Percentiles rank a stretch among this genome's conserved stretches.
Conservation (phyloP, 30 jellyfish, hydroid and myxozoan genomes). For the Nemopilema nomurai region DNA sequence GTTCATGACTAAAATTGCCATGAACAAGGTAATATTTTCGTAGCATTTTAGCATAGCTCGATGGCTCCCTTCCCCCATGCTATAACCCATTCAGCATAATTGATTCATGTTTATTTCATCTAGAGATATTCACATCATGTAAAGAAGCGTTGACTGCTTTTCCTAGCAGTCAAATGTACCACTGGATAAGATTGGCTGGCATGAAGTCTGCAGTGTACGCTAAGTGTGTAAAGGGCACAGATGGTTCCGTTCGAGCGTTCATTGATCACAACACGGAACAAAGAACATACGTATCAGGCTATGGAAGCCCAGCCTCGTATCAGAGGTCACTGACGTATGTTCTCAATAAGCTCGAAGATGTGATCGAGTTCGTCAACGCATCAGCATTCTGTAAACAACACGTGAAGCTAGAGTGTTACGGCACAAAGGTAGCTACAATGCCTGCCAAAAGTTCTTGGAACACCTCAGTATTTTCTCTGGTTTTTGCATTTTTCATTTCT, state of each 20-base stretch:
- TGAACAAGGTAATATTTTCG: too few species aligned
- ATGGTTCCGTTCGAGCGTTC: neutral
- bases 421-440: neutral
- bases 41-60: too few species aligned
- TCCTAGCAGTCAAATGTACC: neutral
- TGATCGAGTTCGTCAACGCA: constrained; percentile 25
- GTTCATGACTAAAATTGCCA: too few species aligned
- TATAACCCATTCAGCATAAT: neutral
- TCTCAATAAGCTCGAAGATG: constrained; percentile 4
- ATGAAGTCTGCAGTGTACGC: constrained; percentile 8
- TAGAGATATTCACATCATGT: constrained; percentile 23
- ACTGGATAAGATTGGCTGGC: constrained; percentile 16
- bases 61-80: too few species aligned
- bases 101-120: neutral
- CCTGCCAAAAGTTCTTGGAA: too few species aligned
- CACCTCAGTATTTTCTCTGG: too few species aligned
- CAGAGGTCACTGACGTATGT: neutral
- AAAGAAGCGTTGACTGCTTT: neutral
- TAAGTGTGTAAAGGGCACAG: neutral
- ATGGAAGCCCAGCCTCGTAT: neutral
- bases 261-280: neutral
- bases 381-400: constrained; percentile 27
- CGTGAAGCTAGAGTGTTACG: constrained; percentile 28
- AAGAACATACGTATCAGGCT: neutral
- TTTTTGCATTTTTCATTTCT: too few species aligned